Evolutionary conservation across 1,140 invertebrate species (phyloP), one percentile per base, ranked within the genome.

Genomic region (Drosophila kepulauana): DNA sequence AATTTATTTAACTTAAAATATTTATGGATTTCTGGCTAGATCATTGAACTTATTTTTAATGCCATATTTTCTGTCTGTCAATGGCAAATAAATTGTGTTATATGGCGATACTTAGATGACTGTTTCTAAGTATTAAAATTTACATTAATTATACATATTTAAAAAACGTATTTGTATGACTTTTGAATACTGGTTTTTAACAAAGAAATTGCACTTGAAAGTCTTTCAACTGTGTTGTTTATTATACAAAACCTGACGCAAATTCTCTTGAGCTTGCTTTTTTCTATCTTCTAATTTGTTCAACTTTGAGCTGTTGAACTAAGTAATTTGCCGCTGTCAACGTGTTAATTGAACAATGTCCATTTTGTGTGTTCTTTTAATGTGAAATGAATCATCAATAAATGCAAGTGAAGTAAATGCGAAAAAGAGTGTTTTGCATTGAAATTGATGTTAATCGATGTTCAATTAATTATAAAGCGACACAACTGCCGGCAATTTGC

Each of bases 381-480:
- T 15, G 8, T 11, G 0, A 57, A 58, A 45, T 58, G 30, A 16
- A 28, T 20, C 38, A 43, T 43, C 0, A 38, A 38, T 7, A 33
- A 33, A 33, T 33, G 30, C 10, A 10, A 58, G n/a, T 13, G 11
- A 54, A 54, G 30, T 25, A 30, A 54, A 5, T 10, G 43, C 13
- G 7, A 11, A 28, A 25, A 58, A 51, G 28, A 52, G 33, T 57
- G 35, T 43, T 43, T 38, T 38, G 25, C 46, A 46, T 58, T 75
- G 51, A 56, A 74, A 56, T 68, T 72, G 48, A 61, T 61, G 62
- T 54, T 30, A 66, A 72, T 57, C 59, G 56, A 72, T 72, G 69
- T 65, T 76, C 68, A 62, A 76, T 76, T 76, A 76, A 76, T 72
- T 76, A 76, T 30, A 65, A 48, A 49, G 41, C 41, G 51, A 28